Evolutionary conservation across 2,113 vertebrate genomes (phyloP), one percentile per base, ranked within the genome.

Genomic region (Tamias sibiricus): DNA sequence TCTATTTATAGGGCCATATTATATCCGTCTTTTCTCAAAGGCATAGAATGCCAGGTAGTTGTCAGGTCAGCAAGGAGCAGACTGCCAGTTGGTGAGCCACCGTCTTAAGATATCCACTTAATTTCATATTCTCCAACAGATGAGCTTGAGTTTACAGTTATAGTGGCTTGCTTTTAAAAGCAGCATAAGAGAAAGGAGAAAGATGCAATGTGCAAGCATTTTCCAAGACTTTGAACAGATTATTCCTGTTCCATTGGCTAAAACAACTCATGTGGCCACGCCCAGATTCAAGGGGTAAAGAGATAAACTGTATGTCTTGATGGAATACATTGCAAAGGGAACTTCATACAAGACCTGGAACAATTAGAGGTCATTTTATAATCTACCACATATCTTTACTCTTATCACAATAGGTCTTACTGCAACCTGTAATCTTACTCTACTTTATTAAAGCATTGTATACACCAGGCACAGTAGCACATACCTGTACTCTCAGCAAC

Each of bases 371-470:
- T 76, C n/a, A 77, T 47, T 54, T 74, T 90, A 9, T 5, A 92
- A 5, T 75, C 9, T 1, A 57, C 10, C 30, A n/a, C 6, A 13
- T 42, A 77, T 16, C 0, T 11, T 37, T n/a, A 7, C 2, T 7
- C 30, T 82, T 52, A 66, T 40, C 17, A 2, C 30, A 79, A 4
- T 52, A 87, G 26, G 2, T 84, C 26, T 66, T 16, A 80, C 10
- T 62, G 14, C 13, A 71, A 69, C 19, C 44, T 52, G 4, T 37
- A 94, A 80, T 44, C 32, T 83, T 20, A 77, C 4, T n/a, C 8
- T 72, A 49, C 44, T 28, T 82, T 16, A 79, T 5, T 64, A 66
- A 52, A n/a, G 4, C 8, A 7, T 12, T 12, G 12, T n/a, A 14
- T 59, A 22, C n/a, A 13, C 47, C 13, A 12, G 12, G 11, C 47